A percentile compares a stretch with the other conserved stretches of the same genome.
Evolutionary conservation across 2,113 vertebrate genomes (phyloP).

Genomic region (Istiophorus platypterus): DNA sequence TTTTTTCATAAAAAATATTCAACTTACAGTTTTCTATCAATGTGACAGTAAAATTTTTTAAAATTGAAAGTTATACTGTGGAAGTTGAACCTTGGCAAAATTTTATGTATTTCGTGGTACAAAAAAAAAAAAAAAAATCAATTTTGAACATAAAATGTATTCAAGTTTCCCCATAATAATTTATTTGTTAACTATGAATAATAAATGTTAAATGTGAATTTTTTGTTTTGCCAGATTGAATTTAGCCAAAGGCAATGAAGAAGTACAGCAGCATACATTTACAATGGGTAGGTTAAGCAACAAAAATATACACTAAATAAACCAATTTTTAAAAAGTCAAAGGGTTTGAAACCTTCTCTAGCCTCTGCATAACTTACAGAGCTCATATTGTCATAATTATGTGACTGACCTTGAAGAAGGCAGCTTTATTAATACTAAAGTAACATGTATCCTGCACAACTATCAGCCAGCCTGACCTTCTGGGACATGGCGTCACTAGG

Average conservation of each 20-base stretch:
- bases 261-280: not conserved
- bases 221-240: not conserved
- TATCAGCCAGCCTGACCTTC: slow-evolving; percentile 60
- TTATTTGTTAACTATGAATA: not conserved
- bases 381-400: not conserved
- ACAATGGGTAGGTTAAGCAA: not conserved
- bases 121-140: not conserved
- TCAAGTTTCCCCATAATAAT: not conserved
- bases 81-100: not conserved
- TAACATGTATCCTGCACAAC: slow-evolving; percentile 17
- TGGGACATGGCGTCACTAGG: slow-evolving; percentile 17
- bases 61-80: not conserved
- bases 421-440: slow-evolving; percentile 29
- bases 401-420: slow-evolving; percentile 37
- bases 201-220: not conserved
- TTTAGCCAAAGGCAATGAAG: not conserved
- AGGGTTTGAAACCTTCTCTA: not conserved
- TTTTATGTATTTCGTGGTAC: not conserved
- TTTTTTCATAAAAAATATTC: not conserved
- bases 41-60: not conserved
- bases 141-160: not conserved
- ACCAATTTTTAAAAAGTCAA: not conserved
- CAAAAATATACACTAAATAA: not conserved
- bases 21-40: not conserved
- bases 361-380: not conserved